Conservation (phyloP, 1,140 invertebrate genomes). For the Phocides pigmalion region DNA sequence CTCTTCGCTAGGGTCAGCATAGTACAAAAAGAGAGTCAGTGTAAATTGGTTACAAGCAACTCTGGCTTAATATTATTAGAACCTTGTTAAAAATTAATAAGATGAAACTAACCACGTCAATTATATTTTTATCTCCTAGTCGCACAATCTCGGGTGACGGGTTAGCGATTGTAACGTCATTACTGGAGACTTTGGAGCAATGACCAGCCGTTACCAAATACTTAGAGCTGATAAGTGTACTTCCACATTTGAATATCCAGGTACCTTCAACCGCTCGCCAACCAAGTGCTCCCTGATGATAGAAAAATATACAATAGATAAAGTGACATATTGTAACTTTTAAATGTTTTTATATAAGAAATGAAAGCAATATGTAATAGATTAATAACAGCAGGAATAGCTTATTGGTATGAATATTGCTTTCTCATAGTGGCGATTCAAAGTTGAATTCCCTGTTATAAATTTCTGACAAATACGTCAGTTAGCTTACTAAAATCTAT, state of each 20-base stretch:
- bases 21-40: too few relatives aligned
- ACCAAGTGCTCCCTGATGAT: slow-evolving; percentile 16
- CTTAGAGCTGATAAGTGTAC: slow-evolving; percentile 20
- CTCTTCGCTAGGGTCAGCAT: too few relatives aligned
- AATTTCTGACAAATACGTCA: too few relatives aligned
- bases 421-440: too few relatives aligned
- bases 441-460: too few relatives aligned
- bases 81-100: too few relatives aligned
- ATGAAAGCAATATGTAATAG: not conserved
- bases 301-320: not conserved
- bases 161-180: slow-evolving; percentile 11
- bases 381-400: too few relatives aligned
- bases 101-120: slow-evolving; percentile 17
- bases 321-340: not conserved
- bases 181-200: slow-evolving; percentile 33
- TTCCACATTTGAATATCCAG: slow-evolving; percentile 33
- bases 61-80: too few relatives aligned
- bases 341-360: not conserved
- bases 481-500: too few relatives aligned
- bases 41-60: too few relatives aligned
- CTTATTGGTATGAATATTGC: too few relatives aligned
- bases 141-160: slow-evolving; percentile 40
- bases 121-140: slow-evolving; percentile 41
- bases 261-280: slow-evolving; percentile 16
- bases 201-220: slow-evolving; percentile 34